A percentile compares a stretch with the other conserved stretches of the same genome.
Conservation (phyloP, 2,888 invertebrate genomes). For the Muscina levida region DNA sequence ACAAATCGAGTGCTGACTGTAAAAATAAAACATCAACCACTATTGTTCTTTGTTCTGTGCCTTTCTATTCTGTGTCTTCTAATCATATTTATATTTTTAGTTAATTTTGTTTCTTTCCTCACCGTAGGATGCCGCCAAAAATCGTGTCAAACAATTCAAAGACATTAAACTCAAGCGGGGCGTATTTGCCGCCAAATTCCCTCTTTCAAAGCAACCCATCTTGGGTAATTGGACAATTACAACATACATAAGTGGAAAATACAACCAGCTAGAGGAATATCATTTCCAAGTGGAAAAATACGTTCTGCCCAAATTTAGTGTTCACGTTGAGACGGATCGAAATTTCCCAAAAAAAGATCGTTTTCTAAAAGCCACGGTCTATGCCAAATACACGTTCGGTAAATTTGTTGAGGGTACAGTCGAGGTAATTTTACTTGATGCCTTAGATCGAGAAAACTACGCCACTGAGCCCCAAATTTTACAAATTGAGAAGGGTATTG, state of each 20-base stretch:
- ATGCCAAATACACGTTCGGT: constrained; percentile 88
- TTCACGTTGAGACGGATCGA: constrained; percentile 89
- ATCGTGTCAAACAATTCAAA: constrained; percentile 90
- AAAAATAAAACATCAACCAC: too few relatives aligned
- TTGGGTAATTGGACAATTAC: constrained; percentile 93
- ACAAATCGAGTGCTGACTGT: too few relatives aligned
- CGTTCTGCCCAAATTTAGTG: constrained; percentile 81
- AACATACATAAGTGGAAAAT: constrained; percentile 77
- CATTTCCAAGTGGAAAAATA: constrained; percentile 66
- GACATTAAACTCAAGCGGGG: constrained; percentile 85
- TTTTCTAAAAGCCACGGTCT: constrained; percentile 19
- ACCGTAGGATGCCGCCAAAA: constrained; percentile 85
- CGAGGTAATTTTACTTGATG: constrained; percentile 85
- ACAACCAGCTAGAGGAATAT: constrained; percentile 57
- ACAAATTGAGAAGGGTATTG: too few relatives aligned
- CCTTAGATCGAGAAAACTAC: too few relatives aligned
- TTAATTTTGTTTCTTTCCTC: not conserved
- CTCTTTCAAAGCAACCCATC: constrained; percentile 89
- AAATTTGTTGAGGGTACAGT: constrained; percentile 92
- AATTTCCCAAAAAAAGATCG: constrained; percentile 87
- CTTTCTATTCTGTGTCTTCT: too few relatives aligned
- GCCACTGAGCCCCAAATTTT: constrained; percentile 48
- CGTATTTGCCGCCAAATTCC: constrained; percentile 87
- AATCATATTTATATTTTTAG: too few relatives aligned
- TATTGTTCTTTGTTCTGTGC: too few relatives aligned